phyloP scores from a whole-genome alignment of 2,113 vertebrate genomes.

The Dromaius novaehollandiae region DNA sequence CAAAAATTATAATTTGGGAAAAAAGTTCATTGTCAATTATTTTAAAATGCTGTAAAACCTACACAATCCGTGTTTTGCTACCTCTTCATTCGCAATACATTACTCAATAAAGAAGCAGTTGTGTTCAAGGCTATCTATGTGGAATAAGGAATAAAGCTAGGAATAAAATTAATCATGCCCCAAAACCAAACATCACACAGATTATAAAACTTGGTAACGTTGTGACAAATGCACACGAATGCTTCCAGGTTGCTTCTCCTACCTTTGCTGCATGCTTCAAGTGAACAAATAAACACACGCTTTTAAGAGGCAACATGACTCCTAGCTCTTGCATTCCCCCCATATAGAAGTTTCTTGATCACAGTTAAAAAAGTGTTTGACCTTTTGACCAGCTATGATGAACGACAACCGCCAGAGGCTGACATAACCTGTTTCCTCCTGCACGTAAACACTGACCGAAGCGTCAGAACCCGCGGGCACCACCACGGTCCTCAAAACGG shows the following conservation, averaged over 20 bases:
- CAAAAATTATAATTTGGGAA: background rate
- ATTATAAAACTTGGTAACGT: background rate
- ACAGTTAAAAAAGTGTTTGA: too few species aligned
- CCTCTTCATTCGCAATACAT: background rate
- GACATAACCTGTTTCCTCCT: background rate
- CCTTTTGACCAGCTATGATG: background rate
- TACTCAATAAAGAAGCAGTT: background rate
- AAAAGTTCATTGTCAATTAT: background rate
- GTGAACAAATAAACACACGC: background rate
- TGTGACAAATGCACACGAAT: accelerated
- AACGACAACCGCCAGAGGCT: accelerated
- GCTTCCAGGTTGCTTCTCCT: background rate
- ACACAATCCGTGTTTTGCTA: background rate
- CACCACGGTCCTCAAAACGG: background rate
- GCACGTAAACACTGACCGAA: accelerated
- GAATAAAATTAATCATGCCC: background rate
- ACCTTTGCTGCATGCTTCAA: background rate
- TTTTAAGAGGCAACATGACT: background rate
- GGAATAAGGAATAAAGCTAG: background rate
- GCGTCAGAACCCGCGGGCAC: background rate
- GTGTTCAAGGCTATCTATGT: accelerated
- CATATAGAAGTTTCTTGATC: background rate
- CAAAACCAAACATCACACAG: background rate
- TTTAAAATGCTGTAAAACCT: background rate
- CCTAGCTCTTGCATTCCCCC: background rate